Base-by-base conservation (phyloP, 2,113 vertebrate genomes). In the Sterrhoptilus dennistouni region DNA sequence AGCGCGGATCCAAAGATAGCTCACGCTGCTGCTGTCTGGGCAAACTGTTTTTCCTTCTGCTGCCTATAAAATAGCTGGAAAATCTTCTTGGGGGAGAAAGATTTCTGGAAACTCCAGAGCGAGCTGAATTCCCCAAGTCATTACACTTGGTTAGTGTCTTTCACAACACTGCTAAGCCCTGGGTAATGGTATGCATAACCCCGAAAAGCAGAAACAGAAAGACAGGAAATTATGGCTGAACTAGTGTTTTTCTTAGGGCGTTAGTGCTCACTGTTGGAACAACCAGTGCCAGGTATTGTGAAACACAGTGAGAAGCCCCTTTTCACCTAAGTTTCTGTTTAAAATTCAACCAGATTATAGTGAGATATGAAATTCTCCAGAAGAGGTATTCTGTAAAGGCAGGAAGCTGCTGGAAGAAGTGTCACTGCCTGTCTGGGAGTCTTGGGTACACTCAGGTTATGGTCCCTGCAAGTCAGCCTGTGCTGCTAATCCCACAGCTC, bases 171-270 rank as follows among this genome's bases (percentile, higher is more conserved):
- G 90, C 88, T 94, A 96, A 97, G 74, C 93, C 90, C 74, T 95
- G 94, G 90, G 91, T 97, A 97, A 95, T 94, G 93, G 86, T 96
- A 96, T 96, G 95, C 96, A 94, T 95, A 97, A 95, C 90, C 95
- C 82, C 45, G 12, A 94, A 87, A 83, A 96, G 88, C 83, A 97
- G 96, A 97, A 96, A 97, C 91, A 97, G 95, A 97, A 94, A 96
- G 96, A 93, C 97, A 97, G 97, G 97, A 97, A 97, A 97, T 97
- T 96, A 97, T 97, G 95, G 93, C 97, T 97, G 97, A 97, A 89
- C 66, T 35, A 10, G 95, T 97, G 95, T 97, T 97, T 97, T 97
- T 96, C 96, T 97, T 95, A 92, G 95, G 91, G 91, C 35, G 72
- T 95, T 96, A 94, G 92, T 91, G 79, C 94, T 97, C 89, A 89